Base-by-base conservation (phyloP, 2,888 invertebrate species). In the Rhogogaster chlorosoma region DNA sequence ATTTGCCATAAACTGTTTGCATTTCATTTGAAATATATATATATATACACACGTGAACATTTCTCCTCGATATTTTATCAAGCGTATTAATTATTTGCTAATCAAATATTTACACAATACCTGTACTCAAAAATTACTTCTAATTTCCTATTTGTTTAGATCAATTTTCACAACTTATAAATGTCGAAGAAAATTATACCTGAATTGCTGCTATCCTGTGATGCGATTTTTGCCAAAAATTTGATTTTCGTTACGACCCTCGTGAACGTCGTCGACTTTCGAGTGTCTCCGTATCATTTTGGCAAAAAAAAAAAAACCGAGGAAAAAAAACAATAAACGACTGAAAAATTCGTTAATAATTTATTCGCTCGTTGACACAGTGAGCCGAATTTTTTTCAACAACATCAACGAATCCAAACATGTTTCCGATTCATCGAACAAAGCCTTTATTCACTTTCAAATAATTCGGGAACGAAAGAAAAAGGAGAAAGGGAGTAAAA, bases 181-280 rank as follows among this genome's bases (percentile, higher is more conserved):
- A 36, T 36, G 36, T 10, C n/a, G 12, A 36, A 18, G 18, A 22
- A 77, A 49, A 32, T 71, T 38, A 53, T 80, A 61, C 57, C 80
- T 61, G 57, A n/a, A n/a, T 26, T n/a, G 38, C 61, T 38, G 80
- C 61, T 80, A 80, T 80, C 80, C 80, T 80, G 38, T 36, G 80
- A 80, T 61, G 26, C 61, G 80, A 36, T 57, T 61, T 61, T 61
- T n/a, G 2, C 36, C 36, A 22, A 80, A 38, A 80, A 36, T 22
- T 49, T 32, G 9, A 36, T 38, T 22, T 4, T 53, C 77, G 5
- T 77, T 26, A 38, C 53, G 22, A 57, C 38, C 36, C 26, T 9
- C 71, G 80, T 57, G 61, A 26, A 61, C 57, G 29, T 80, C 80
- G n/a, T 38, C 61, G 61, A 61, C 22, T 26, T 26, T 18, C 3